Evolutionary conservation across 2,888 invertebrate genomes (phyloP), one percentile per base, ranked within the genome.

Genomic region (Actias luna): DNA sequence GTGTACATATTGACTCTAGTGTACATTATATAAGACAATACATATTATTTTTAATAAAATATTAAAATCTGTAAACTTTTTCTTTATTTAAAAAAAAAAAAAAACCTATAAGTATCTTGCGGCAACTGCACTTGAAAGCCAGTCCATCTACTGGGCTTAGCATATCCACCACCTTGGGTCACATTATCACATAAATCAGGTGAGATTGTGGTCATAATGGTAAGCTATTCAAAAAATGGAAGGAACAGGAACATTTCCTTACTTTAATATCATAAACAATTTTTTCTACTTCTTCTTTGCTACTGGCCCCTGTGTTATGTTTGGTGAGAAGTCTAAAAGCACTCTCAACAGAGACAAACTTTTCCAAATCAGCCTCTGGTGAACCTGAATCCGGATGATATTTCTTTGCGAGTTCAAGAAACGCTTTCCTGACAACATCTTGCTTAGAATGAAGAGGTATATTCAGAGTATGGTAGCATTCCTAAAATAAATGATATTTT

Each of bases 311-410:
- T 29, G 89, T 94, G 74, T 95, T 95, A 77, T 95, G 94, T 71
- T 95, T 95, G 72, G 95, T 94, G 3, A 97, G 82, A 27, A 93
- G 88, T 71, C 95, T 93, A 75, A 97, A 98, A 0, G 98, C 97
- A 77, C 94, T 92, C 78, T 97, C 96, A 64, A 96, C 94, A 75
- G 94, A 92, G 55, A 95, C 94, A 88, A 98, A 98, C 81, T 95
- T 96, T 39, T 94, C 93, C 58, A 94, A 93, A 82, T 94, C 93
- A n/a, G 97, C 96, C 68, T 96, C 94, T 0, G 93, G 85, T 0
- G 94, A 93, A 0, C 95, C 95, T 58, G 96, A 96, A 76, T 98
- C 98, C 0, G 98, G 98, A 84, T 98, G 98, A 75, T 95, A 97
- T 72, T 94, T 94, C 82, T 97, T 98, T 0, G 96, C 97, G 50